These are phyloP conservation scores for Lordiphosa andalusiaca DNA, from an alignment of 2,888 invertebrate genomes.

Conservation along the genomic window DNA sequence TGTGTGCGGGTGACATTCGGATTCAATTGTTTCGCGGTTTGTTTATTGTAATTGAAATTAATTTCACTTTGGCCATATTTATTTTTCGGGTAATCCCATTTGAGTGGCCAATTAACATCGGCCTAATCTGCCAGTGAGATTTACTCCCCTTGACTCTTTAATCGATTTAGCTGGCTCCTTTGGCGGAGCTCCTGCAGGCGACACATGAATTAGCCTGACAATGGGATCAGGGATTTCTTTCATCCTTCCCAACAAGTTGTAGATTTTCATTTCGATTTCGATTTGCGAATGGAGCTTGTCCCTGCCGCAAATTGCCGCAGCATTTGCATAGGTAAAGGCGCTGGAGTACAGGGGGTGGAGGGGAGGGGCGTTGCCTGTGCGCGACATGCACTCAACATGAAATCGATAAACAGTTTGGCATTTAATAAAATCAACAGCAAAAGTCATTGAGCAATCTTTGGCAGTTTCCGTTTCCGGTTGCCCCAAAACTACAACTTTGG, in stretches of 20 bases:
- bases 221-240: conserved; percentile 31
- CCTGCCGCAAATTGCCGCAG: conserved; percentile 36
- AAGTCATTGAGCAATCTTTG: conserved; percentile 4
- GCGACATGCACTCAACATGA: conserved; percentile 48
- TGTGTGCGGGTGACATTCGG: background rate
- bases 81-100: background rate
- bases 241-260: conserved; percentile 54
- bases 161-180: conserved; percentile 58
- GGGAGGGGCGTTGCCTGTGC: conserved; percentile 31
- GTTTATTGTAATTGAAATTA: conserved; percentile 45
- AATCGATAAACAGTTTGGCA: conserved; percentile 54
- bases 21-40: conserved; percentile 52
- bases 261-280: conserved; percentile 69
- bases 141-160: conserved; percentile 58
- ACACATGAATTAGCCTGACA: conserved; percentile 74
- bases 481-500: too few species aligned
- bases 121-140: conserved; percentile 22
- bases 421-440: conserved; percentile 41
- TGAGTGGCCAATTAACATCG: background rate
- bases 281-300: conserved; percentile 31
- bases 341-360: background rate
- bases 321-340: conserved; percentile 49
- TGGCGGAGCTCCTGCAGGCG: conserved; percentile 50
- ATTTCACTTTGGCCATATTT: conserved; percentile 28
- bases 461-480: background rate